Evolutionary conservation across 2,113 vertebrate species (phyloP).

Genomic region (Sula dactylatra): DNA sequence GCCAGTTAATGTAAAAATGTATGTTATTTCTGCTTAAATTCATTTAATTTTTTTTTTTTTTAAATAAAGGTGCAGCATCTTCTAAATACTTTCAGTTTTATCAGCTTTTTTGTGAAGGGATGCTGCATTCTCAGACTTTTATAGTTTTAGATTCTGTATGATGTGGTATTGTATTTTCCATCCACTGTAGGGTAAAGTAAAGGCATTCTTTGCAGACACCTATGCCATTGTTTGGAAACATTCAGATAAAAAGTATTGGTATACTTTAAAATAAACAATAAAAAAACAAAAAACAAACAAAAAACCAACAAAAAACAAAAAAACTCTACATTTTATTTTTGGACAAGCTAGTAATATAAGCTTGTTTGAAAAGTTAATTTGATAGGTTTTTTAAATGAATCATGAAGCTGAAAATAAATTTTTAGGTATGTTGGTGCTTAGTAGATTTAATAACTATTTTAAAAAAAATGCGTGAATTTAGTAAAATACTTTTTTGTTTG

Average conservation of each 20-base stretch:
- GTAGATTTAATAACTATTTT: constrained; percentile 86
- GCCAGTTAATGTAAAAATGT: constrained; percentile 85
- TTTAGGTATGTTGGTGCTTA: constrained; percentile 85
- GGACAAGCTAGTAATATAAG: constrained; percentile 76
- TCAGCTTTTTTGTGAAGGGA: constrained; percentile 77
- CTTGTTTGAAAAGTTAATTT: constrained; percentile 84
- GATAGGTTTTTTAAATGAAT: constrained; percentile 82
- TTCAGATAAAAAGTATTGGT: constrained; percentile 70
- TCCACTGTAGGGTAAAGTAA: constrained; percentile 67
- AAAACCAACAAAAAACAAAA: not conserved
- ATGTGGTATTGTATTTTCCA: constrained; percentile 70
- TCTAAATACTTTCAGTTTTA: constrained; percentile 81
- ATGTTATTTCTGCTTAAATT: constrained; percentile 85
- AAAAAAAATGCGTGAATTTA: constrained; percentile 83
- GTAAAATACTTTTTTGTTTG: constrained; percentile 72
- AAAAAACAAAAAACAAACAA: not conserved
- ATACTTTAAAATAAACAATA: constrained; percentile 54
- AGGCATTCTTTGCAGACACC: constrained; percentile 72
- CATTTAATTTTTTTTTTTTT: constrained; percentile 81
- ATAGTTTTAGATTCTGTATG: constrained; percentile 73
- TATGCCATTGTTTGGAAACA: constrained; percentile 74
- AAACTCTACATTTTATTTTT: constrained; percentile 71
- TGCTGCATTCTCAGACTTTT: constrained; percentile 79
- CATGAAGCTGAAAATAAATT: constrained; percentile 83
- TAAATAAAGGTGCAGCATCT: constrained; percentile 81